Evolutionary conservation across 2,888 invertebrate species (phyloP), one percentile per base, ranked within the genome.

Genomic region (Lydus trimaculatus): DNA sequence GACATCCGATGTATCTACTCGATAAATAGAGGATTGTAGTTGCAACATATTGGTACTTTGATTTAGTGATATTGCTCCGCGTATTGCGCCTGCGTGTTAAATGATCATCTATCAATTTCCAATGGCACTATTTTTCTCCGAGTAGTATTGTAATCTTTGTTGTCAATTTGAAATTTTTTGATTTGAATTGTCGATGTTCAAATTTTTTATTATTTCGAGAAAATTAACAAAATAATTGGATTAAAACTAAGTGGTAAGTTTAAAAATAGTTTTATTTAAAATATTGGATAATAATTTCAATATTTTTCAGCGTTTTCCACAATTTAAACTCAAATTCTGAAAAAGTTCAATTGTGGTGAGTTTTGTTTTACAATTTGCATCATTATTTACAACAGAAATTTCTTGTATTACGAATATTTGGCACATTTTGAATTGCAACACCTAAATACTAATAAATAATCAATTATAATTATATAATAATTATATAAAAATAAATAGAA

Each of bases 381-480:
- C 4, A 15, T 36, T 15, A 36, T 36, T 28, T 28, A 28, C 28
- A 28, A 36, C n/a, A 52, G 11, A 52, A 52, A 28, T 28, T 56
- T 56, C 56, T 28, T 28, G 15, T 13, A 56, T 28, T 28, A 56
- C 56, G 56, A 56, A 56, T 66, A 69, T 73, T 73, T 75, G 75
- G 75, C 75, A 75, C 75, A 66, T 72, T 64, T 72, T 65, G 69
- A 69, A 66, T 60, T 48, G 62, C 9, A 61, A 31, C 25, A 39
- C n/a, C 23, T 20, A 43, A 31, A 28, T 63, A 48, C 60, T 64
- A 58, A 52, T 36, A 23, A 11, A 23, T 28, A 63, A 52, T 66
- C 66, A 71, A 59, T 71, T 64, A 67, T 3, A 36, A 17, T n/a
- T n/a, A n/a, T n/a, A n/a, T n/a, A n/a, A n/a, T n/a, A n/a, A n/a